phyloP scores from a whole-genome alignment of 1,140 invertebrate genomes.

The Pseudobourletiella spinata region DNA sequence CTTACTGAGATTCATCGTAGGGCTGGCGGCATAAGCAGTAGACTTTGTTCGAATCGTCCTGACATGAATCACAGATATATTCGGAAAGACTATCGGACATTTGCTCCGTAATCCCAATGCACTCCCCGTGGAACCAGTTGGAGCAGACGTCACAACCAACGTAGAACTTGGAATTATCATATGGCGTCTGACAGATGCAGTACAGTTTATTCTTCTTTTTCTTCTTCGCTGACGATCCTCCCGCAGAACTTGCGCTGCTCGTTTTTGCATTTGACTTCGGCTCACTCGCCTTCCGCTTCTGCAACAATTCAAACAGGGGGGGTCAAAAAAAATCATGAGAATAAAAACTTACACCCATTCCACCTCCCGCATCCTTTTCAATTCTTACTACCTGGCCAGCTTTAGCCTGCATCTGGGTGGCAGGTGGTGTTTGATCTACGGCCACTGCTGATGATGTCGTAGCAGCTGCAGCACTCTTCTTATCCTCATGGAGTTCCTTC shows the following conservation, averaged over 20 bases:
- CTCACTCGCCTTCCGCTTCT: conserved; percentile 19
- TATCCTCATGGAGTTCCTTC: conserved; percentile 57
- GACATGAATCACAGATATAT: conserved; percentile 78
- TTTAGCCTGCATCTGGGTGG: too few relatives aligned
- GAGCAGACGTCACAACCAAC: conserved; percentile 94
- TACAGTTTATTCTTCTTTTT: conserved; percentile 63
- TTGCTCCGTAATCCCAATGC: conserved; percentile 87
- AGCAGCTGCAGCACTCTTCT: background rate
- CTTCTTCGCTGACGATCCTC: conserved; percentile 22
- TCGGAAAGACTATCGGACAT: conserved; percentile 84
- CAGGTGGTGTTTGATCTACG: too few relatives aligned
- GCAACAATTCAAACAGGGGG: background rate
- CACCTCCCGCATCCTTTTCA: too few relatives aligned
- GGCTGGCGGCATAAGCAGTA: conserved; percentile 94
- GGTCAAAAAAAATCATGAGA: conserved; percentile 4
- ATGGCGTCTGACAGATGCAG: conserved; percentile 88
- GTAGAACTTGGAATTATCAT: conserved; percentile 93
- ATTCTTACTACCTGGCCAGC: too few relatives aligned
- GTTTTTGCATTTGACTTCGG: conserved; percentile 37
- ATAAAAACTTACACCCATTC: too few relatives aligned
- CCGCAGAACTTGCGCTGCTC: conserved; percentile 36
- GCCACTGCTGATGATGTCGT: too few relatives aligned
- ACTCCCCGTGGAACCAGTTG: conserved; percentile 97
- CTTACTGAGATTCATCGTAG: conserved; percentile 94
- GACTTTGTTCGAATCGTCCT: conserved; percentile 43